Conservation (phyloP, 2,113 vertebrate genomes). For the Paedocypris sp. region DNA sequence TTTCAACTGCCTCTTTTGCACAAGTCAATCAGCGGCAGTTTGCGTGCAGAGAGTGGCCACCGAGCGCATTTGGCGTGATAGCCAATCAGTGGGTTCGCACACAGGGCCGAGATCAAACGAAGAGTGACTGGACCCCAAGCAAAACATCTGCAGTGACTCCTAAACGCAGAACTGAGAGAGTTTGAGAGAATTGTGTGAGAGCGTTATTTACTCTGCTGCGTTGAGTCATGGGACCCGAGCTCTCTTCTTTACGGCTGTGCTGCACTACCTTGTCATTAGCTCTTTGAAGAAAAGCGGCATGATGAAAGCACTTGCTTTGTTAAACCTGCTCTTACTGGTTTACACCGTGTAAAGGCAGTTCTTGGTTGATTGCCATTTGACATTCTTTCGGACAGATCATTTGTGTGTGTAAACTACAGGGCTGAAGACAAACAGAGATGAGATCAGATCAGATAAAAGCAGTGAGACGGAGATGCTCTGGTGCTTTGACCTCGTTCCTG, state of each 20-base stretch:
- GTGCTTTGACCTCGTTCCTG: conserved; percentile 68
- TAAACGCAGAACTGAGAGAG: conserved; percentile 50
- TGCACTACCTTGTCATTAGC: conserved; percentile 69
- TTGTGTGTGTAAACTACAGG: conserved; percentile 50
- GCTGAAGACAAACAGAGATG: conserved; percentile 41
- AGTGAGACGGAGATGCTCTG: conserved; percentile 15
- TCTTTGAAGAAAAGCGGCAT: conserved; percentile 59
- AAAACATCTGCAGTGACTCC: conserved; percentile 56
- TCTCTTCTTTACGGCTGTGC: conserved; percentile 57
- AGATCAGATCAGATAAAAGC: conserved; percentile 32
- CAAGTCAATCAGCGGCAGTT: too few relatives aligned
- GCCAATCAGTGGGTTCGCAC: conserved; percentile 6
- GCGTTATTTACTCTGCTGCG: conserved; percentile 55
- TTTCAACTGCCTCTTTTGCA: background rate
- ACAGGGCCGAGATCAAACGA: conserved; percentile 55
- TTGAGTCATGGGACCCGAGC: conserved; percentile 55
- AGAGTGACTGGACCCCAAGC: conserved; percentile 47
- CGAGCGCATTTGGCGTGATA: background rate
- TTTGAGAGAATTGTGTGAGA: conserved; percentile 22
- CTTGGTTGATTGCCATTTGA: conserved; percentile 55
- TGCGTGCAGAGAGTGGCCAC: too few relatives aligned
- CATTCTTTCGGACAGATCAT: conserved; percentile 58
- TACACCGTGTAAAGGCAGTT: conserved; percentile 58
- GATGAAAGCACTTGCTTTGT: conserved; percentile 61
- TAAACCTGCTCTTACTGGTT: conserved; percentile 64